A percentile compares a stretch with the other conserved stretches of the same genome.
Conservation (phyloP, 2,113 vertebrate species). For the Stictonetta naevosa region DNA sequence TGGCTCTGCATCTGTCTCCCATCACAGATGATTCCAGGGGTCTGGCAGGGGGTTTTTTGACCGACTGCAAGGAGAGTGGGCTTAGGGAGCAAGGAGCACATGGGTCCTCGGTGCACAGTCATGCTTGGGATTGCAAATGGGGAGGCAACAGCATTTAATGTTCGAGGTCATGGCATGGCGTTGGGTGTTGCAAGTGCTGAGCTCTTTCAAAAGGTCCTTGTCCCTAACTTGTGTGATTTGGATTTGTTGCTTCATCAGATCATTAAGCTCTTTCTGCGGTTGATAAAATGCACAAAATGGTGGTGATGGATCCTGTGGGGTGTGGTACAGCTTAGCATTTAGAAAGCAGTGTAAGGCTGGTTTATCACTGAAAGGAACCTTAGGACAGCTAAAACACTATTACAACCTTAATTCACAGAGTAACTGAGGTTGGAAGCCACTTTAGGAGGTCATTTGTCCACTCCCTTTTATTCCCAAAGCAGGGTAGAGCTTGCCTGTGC, state of each 20-base stretch:
- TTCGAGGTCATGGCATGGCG: not conserved
- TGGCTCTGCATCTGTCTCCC: slow-evolving; percentile 43
- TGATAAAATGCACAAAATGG: not conserved
- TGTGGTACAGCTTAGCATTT: not conserved
- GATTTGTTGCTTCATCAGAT: not conserved
- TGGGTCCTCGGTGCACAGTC: fast-evolving
- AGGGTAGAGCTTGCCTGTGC: not conserved
- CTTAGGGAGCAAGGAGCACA: not conserved
- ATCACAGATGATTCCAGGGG: not conserved
- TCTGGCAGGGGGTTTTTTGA: not conserved
- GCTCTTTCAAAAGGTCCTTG: not conserved
- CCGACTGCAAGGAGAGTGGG: not conserved
- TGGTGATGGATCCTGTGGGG: not conserved
- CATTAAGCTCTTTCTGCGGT: not conserved
- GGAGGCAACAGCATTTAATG: not conserved
- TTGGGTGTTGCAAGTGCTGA: not conserved
- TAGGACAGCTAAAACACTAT: not conserved
- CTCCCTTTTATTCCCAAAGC: not conserved
- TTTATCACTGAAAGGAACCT: not conserved
- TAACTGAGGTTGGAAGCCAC: not conserved
- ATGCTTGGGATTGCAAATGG: not conserved
- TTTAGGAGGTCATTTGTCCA: not conserved
- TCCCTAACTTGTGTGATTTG: not conserved
- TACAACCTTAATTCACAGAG: not conserved
- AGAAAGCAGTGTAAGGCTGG: not conserved